Percentiles rank a stretch among this genome's conserved stretches.
phyloP scores from a whole-genome alignment of 2,113 vertebrate species.

The Micronisus gabar region DNA sequence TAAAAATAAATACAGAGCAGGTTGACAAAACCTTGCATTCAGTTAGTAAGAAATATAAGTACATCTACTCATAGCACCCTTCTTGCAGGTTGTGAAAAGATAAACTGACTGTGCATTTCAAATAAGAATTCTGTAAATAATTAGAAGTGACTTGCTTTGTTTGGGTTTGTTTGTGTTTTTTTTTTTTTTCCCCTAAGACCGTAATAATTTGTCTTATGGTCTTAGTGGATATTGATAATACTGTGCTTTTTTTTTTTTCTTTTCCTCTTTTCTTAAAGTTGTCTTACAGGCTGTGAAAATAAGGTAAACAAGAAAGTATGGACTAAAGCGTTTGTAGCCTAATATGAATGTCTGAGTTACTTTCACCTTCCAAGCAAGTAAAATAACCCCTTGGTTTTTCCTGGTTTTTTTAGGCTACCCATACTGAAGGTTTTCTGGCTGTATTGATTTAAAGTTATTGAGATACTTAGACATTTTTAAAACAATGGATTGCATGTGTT shows the following conservation, averaged over 20 bases:
- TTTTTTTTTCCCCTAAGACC: background rate
- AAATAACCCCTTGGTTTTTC: background rate
- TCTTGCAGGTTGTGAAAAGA: background rate
- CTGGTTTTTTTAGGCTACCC: background rate
- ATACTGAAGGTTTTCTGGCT: background rate
- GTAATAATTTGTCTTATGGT: background rate
- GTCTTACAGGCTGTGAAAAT: background rate
- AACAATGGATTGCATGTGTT: background rate
- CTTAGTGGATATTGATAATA: background rate
- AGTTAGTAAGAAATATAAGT: background rate
- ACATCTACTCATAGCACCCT: background rate
- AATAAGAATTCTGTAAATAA: background rate
- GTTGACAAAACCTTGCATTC: background rate
- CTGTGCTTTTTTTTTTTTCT: accelerated
- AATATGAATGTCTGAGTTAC: background rate
- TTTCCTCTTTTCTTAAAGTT: background rate
- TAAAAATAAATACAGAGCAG: background rate
- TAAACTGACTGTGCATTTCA: background rate
- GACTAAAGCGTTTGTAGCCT: background rate
- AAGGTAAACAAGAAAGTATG: background rate
- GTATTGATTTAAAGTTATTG: background rate
- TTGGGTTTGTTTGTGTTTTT: background rate
- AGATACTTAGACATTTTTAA: background rate
- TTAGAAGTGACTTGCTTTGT: background rate
- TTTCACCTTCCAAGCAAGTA: background rate